A percentile compares a stretch with the other conserved stretches of the same genome.
phyloP scores from a whole-genome alignment of 2,113 vertebrate genomes.

The Merops nubicus region DNA sequence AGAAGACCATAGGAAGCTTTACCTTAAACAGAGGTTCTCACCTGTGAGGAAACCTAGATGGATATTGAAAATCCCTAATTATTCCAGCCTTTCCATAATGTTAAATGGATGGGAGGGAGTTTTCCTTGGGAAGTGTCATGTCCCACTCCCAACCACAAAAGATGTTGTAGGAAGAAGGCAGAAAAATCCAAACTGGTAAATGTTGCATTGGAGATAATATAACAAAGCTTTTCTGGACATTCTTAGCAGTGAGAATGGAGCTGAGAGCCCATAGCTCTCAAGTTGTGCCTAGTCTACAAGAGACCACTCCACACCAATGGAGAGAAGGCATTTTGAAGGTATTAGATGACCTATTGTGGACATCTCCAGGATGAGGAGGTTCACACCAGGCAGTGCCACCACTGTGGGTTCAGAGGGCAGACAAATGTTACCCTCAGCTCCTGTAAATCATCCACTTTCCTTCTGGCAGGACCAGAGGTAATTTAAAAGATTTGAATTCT shows the following conservation, averaged over 20 bases:
- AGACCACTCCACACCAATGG: too few relatives aligned
- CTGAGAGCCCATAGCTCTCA: not conserved
- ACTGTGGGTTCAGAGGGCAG: not conserved
- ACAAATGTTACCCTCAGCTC: not conserved
- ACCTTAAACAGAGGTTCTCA: constrained; percentile 7
- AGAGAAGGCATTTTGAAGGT: not conserved
- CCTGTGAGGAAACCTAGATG: not conserved
- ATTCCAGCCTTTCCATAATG: not conserved
- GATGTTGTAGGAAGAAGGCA: not conserved
- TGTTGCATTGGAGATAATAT: not conserved
- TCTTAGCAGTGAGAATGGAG: not conserved
- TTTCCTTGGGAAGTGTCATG: not conserved
- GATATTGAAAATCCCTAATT: not conserved
- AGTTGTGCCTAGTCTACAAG: not conserved
- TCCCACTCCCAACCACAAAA: fast-evolving
- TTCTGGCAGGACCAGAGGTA: not conserved
- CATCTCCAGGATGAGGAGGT: not conserved
- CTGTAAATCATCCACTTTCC: not conserved
- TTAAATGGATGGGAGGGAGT: not conserved
- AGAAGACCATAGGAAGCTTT: not conserved
- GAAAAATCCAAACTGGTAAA: not conserved
- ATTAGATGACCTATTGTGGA: not conserved
- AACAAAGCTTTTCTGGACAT: not conserved
- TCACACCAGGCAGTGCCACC: not conserved
- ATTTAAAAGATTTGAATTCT: not conserved